phyloP scores from a whole-genome alignment of 30 jellyfish, hydroid and myxozoan species.

The Hydractinia symbiolongicarpus region DNA sequence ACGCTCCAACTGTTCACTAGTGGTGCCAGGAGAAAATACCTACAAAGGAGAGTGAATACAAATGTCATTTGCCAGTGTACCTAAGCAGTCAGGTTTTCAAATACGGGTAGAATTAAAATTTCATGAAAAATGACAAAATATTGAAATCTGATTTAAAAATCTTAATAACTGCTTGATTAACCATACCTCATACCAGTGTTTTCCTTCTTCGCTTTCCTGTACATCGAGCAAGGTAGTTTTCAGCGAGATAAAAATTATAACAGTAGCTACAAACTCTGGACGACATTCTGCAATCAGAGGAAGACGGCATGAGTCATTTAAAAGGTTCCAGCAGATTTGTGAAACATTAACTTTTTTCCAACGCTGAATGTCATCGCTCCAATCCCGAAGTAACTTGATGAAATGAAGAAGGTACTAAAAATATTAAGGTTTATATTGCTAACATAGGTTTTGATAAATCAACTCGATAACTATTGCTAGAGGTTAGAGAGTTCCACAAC shows the following conservation, averaged over 20 bases:
- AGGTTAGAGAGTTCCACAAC: too few relatives aligned
- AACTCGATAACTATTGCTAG: too few relatives aligned
- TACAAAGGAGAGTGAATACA: background rate
- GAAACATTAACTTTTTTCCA: constrained; percentile 45
- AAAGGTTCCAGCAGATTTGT: constrained; percentile 69
- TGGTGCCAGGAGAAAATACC: constrained; percentile 33
- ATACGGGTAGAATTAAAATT: too few relatives aligned
- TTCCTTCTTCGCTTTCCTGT: constrained; percentile 6
- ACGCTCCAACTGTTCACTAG: background rate
- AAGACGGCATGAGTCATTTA: constrained; percentile 63
- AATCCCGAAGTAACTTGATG: constrained; percentile 40
- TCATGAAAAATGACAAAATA: too few relatives aligned
- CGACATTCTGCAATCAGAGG: constrained; percentile 33
- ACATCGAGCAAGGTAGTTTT: constrained; percentile 33
- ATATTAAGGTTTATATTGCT: too few relatives aligned
- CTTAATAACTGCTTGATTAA: background rate
- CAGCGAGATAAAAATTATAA: constrained; percentile 47
- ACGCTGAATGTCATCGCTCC: constrained; percentile 27
- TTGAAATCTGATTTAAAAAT: background rate
- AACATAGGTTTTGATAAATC: too few relatives aligned
- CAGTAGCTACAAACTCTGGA: constrained; percentile 55
- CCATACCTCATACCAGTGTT: constrained; percentile 25
- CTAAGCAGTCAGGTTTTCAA: too few relatives aligned
- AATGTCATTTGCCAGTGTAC: too few relatives aligned
- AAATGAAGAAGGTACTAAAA: constrained; percentile 59